Evolutionary conservation across 1,140 invertebrate species (phyloP), one percentile per base, ranked within the genome.

Genomic region (Formica exsecta): DNA sequence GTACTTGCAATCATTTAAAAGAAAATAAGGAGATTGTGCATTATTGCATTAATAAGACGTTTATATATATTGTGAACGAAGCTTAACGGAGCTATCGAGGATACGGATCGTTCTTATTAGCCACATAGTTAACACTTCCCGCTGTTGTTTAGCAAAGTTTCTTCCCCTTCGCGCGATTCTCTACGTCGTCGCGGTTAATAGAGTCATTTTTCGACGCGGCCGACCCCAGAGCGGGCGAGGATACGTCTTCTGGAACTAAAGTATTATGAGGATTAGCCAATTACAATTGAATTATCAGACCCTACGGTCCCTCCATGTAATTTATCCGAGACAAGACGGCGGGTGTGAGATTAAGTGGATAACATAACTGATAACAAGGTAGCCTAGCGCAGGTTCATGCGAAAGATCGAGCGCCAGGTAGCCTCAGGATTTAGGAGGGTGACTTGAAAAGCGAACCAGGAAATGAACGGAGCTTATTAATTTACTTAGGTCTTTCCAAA

Each of bases 231-330:
- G 68, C 70, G 77, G 66, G 86, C 88, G 91, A 93, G 91, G 48
- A 92, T 90, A 92, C 92, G 90, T 92, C 92, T 92, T 93, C 89
- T 91, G 68, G 73, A 89, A 25, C 22, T 29, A 71, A 89, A 36
- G 79, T 74, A 83, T 83, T 73, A 83, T 94, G 94, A 94, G 92
- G 93, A 95, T 95, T 95, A 95, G 94, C 92, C 94, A 95, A 95
- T 95, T 95, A 95, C 93, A 93, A 94, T 95, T 94, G 93, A 95
- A 95, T 95, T 95, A 95, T 93, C 91, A 83, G 87, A 77, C 88
- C 84, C 87, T 59, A 70, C 76, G 80, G 87, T 66, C 86, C 76
- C 85, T 79, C 57, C 65, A 79, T 80, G 91, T 93, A 92, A 95
- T 94, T 94, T 94, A 93, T 94, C 90, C 51, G 76, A 62, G 29